Percentiles rank a stretch among this genome's conserved stretches.
phyloP scores from a whole-genome alignment of 2,797 vertebrate species.

The Xenopus petersii region DNA sequence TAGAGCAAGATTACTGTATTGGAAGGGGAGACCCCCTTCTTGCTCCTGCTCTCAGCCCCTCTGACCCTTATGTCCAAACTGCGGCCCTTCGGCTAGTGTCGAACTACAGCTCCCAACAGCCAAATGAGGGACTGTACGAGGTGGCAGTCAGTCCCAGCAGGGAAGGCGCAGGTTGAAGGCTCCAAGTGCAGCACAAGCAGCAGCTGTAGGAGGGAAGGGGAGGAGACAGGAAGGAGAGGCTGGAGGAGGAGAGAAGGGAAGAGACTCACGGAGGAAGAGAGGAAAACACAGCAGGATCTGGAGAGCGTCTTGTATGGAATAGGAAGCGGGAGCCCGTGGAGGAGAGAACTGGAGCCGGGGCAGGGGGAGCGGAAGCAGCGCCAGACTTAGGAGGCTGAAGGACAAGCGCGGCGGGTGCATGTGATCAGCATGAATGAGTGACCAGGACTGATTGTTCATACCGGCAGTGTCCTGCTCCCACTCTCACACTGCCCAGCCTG shows the following conservation, averaged over 20 bases:
- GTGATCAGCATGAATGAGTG: background rate
- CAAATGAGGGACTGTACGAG: too few species aligned
- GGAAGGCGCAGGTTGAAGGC: too few species aligned
- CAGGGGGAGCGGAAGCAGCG: background rate
- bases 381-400: background rate
- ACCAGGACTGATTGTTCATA: background rate
- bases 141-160: too few species aligned
- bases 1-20: too few species aligned
- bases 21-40: too few species aligned
- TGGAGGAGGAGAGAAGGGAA: slow-evolving; percentile 23
- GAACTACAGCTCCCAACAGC: too few species aligned
- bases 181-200: background rate
- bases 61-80: too few species aligned
- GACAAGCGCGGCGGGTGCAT: background rate
- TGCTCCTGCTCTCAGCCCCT: too few species aligned
- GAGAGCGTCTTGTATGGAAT: slow-evolving; percentile 32
- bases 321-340: slow-evolving; percentile 16
- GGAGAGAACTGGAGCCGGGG: background rate
- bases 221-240: slow-evolving; percentile 44
- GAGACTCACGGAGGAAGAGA: slow-evolving; percentile 39
- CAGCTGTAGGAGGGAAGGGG: slow-evolving; percentile 26
- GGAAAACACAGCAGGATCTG: slow-evolving; percentile 47
- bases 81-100: too few species aligned
- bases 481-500: background rate
- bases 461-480: background rate